A percentile compares a stretch with the other conserved stretches of the same genome.
These are phyloP conservation scores for Lasioglossum baleicum DNA, from an alignment of 1,140 invertebrate genomes.

Conservation along the genomic window DNA sequence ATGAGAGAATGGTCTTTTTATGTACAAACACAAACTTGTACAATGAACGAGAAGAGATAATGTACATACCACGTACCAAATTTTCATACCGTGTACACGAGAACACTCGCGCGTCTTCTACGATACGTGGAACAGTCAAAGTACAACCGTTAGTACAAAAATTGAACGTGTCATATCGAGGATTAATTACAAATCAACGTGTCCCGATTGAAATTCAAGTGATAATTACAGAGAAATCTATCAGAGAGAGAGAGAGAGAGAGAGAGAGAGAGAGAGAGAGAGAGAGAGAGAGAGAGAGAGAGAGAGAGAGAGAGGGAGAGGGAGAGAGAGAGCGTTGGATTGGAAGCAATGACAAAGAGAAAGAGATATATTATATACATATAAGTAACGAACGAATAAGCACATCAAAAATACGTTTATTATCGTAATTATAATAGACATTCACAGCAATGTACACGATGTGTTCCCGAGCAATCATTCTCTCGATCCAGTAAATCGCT, in stretches of 20 bases:
- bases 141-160: slow-evolving; percentile 61
- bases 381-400: slow-evolving; percentile 58
- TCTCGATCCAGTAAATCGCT: slow-evolving; percentile 62
- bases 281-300: background rate
- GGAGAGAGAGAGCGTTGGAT: background rate
- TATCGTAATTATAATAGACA: slow-evolving; percentile 65
- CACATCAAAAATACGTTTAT: slow-evolving; percentile 76
- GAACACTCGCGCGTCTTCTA: background rate
- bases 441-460: slow-evolving; percentile 64
- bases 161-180: slow-evolving; percentile 47
- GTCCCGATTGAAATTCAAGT: background rate
- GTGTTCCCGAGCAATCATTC: slow-evolving; percentile 60
- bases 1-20: slow-evolving; percentile 26
- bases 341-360: slow-evolving; percentile 8
- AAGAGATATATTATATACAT: background rate
- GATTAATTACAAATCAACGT: slow-evolving; percentile 9
- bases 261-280: background rate
- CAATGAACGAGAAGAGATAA: slow-evolving; percentile 14
- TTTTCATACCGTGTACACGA: slow-evolving; percentile 29
- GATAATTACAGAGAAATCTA: background rate
- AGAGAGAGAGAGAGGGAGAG: too few species aligned
- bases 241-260: background rate
- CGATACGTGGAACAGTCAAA: slow-evolving; percentile 30
- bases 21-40: slow-evolving; percentile 2
- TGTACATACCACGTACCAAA: slow-evolving; percentile 32